phyloP scores from a whole-genome alignment of 2,113 vertebrate genomes.

The Antigone vipio region DNA sequence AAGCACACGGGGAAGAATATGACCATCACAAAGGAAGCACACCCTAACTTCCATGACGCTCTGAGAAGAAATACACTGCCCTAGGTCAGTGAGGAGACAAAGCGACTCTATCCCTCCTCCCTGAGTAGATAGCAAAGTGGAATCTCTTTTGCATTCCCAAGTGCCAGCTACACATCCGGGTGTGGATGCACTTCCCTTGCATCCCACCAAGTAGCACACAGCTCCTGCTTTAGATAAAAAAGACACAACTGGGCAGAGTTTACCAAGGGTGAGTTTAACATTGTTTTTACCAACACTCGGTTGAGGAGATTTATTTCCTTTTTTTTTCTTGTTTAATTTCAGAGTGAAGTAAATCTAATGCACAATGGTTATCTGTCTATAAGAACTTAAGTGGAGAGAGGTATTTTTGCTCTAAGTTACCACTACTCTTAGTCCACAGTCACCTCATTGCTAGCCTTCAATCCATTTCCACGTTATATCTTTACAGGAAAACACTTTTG shows the following conservation, averaged over 20 bases:
- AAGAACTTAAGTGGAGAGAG: neutral
- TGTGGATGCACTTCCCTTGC: neutral
- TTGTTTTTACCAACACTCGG: neutral
- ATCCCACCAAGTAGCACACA: neutral
- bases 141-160: neutral
- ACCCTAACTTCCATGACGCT: neutral
- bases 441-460: neutral
- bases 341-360: neutral
- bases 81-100: neutral
- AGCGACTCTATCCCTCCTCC: fast-evolving
- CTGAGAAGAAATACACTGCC: neutral
- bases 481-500: neutral
- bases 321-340: neutral
- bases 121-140: neutral
- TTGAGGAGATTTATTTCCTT: neutral
- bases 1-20: neutral
- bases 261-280: neutral
- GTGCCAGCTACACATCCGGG: neutral
- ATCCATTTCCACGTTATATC: fast-evolving
- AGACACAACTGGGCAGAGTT: neutral
- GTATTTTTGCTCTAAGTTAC: neutral
- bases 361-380: neutral
- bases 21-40: neutral
- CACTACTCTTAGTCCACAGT: neutral
- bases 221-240: neutral